Evolutionary conservation across 2,113 vertebrate genomes (phyloP), one percentile per base, ranked within the genome.

Genomic region (Pterocles gutturalis): DNA sequence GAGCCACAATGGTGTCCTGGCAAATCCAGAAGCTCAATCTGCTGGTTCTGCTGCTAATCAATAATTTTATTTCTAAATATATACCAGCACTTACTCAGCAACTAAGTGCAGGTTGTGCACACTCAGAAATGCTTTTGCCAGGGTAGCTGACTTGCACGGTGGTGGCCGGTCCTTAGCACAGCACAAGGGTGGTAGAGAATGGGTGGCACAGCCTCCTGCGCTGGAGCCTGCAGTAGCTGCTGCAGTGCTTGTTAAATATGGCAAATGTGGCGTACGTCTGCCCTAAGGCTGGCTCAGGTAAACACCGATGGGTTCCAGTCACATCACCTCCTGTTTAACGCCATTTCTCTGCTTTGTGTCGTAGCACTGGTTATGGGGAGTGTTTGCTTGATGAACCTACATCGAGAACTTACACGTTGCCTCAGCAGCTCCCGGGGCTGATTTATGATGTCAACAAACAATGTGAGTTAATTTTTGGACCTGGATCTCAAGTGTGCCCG

Each of bases 381-480:
- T 99, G 99, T 97, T 98, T 99, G 97, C 99, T 99, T 28, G 99
- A 99, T 69, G 99, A 99, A 95, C 99, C 99, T 43, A 92, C 98
- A 97, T 99, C 99, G 96, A 99, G 99, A 98, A 98, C 98, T 25
- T 99, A 99, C 96, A 83, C 97, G 25, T 98, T 99, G 96, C 99
- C 99, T 96, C 98, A 99, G 94, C 99, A 99, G 96, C 99, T 99
- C 94, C 99, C 99, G 0, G 99, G 99, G 88, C 97, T 98, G 88
- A 98, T 99, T 93, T 99, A 99, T 98, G 99, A 98, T 11, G 99
- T 99, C 98, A 99, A 99, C 98, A 99, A 99, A 98, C 99, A 99
- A 97, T 99, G 99, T 97, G 99, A 99, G 98, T 97, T 99, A 98
- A 99, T 99, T 98, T 99, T 99, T 98, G 99, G 99, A 96, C 98